Evolutionary conservation across 1,140 invertebrate species (phyloP).

Genomic region (Brachionus calyciflorus): DNA sequence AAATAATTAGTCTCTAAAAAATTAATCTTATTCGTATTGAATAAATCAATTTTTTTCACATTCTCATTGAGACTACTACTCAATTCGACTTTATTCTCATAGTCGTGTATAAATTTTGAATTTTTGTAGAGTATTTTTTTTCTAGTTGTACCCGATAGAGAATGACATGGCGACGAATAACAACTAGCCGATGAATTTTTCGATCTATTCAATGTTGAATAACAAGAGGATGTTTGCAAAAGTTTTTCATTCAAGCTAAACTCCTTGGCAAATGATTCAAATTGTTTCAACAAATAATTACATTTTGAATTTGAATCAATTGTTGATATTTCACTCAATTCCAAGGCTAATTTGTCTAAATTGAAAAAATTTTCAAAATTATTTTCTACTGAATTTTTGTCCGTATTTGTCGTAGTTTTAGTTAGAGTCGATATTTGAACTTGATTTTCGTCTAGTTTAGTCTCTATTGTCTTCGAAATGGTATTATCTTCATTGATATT

Average conservation of each 20-base stretch:
- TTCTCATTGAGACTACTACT: neutral
- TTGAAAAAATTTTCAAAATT: conserved; percentile 25
- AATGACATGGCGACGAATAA: conserved; percentile 10
- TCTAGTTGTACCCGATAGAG: neutral
- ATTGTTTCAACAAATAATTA: conserved; percentile 7
- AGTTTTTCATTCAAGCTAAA: conserved; percentile 19
- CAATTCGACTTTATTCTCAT: neutral
- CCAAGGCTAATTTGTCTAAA: conserved; percentile 34
- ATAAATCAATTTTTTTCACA: neutral
- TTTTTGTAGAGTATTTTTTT: conserved; percentile 26
- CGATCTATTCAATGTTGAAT: conserved; percentile 16
- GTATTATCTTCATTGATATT: neutral
- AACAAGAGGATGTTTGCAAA: neutral
- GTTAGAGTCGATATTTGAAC: conserved; percentile 38
- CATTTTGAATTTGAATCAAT: conserved; percentile 20
- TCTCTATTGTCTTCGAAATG: conserved; percentile 1
- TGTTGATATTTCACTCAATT: conserved; percentile 37
- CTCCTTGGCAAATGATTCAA: conserved; percentile 43
- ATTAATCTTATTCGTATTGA: neutral
- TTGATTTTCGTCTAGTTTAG: neutral
- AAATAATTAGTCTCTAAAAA: conserved; percentile 16
- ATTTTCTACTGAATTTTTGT: neutral
- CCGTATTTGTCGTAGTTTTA: neutral
- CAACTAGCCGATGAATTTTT: conserved; percentile 11
- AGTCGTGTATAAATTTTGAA: conserved; percentile 10